These are phyloP conservation scores for Leptonema lineaticorne DNA, from an alignment of 1,140 invertebrate genomes.

Conservation along the genomic window DNA sequence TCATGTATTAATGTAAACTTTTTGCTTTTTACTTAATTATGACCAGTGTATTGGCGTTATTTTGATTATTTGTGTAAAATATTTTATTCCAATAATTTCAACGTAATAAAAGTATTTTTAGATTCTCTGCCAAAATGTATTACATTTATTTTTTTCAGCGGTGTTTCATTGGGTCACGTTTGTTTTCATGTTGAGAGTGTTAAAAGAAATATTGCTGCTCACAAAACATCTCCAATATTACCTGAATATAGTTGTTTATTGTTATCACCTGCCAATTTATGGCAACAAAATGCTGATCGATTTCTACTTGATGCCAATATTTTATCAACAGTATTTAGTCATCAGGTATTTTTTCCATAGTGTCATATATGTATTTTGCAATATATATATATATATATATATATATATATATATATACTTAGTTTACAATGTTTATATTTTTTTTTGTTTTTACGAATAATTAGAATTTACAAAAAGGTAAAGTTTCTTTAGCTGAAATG, in stretches of 20 bases:
- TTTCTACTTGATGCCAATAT: constrained; percentile 78
- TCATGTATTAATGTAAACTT: too few relatives aligned
- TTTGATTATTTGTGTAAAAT: too few relatives aligned
- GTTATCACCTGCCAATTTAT: constrained; percentile 92
- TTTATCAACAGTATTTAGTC: constrained; percentile 76
- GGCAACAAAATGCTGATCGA: constrained; percentile 78
- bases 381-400: constrained; percentile 14
- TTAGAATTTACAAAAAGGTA: constrained; percentile 73
- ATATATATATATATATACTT: constrained; percentile 15
- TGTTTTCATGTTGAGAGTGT: constrained; percentile 86
- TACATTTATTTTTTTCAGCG: constrained; percentile 53
- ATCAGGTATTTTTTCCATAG: constrained; percentile 62
- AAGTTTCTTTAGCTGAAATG: constrained; percentile 84
- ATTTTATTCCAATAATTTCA: too few relatives aligned
- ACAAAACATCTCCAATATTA: constrained; percentile 61
- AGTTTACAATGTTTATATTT: neutral
- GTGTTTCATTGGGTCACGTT: constrained; percentile 71
- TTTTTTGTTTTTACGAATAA: constrained; percentile 44
- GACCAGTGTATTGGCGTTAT: too few relatives aligned
- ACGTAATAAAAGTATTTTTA: too few relatives aligned
- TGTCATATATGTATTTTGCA: neutral
- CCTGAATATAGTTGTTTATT: constrained; percentile 91
- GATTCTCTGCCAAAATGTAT: neutral
- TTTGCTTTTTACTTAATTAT: too few relatives aligned
- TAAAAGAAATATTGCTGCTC: constrained; percentile 60